phyloP scores from a whole-genome alignment of 2,113 vertebrate species.

The Naja naja region DNA sequence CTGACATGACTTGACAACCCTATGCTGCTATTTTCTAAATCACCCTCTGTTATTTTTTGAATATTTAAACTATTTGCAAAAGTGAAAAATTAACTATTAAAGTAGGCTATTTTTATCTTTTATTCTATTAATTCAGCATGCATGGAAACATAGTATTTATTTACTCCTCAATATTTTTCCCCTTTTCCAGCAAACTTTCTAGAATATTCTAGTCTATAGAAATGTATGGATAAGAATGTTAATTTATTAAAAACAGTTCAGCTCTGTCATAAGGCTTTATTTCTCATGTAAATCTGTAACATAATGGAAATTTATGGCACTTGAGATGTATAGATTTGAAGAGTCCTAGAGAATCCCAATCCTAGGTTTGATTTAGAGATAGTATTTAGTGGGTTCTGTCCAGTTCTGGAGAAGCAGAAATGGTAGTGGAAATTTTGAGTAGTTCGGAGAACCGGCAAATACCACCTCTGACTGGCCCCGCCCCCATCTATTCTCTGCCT shows the following conservation, averaged over 20 bases:
- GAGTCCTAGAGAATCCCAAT: no score
- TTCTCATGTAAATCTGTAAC: background rate
- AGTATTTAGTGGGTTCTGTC: no score
- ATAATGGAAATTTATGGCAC: background rate
- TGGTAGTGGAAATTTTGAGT: no score
- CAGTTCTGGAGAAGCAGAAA: no score
- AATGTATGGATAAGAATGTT: background rate
- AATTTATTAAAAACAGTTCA: background rate
- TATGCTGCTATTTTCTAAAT: background rate
- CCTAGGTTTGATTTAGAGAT: background rate
- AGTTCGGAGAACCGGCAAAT: no score
- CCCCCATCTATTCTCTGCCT: no score
- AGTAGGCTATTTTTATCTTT: background rate
- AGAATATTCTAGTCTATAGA: background rate
- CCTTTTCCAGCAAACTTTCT: background rate
- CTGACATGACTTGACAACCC: background rate
- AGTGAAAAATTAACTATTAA: background rate
- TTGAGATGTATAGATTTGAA: background rate
- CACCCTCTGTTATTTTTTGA: background rate
- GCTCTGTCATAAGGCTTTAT: background rate
- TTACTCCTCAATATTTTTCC: background rate
- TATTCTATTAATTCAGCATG: background rate
- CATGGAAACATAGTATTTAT: background rate
- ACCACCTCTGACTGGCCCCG: no score
- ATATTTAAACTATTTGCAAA: background rate